Percentiles rank a stretch among this genome's conserved stretches.
Conservation (phyloP, 2,113 vertebrate genomes). For the Poeciliopsis turrubarensis region DNA sequence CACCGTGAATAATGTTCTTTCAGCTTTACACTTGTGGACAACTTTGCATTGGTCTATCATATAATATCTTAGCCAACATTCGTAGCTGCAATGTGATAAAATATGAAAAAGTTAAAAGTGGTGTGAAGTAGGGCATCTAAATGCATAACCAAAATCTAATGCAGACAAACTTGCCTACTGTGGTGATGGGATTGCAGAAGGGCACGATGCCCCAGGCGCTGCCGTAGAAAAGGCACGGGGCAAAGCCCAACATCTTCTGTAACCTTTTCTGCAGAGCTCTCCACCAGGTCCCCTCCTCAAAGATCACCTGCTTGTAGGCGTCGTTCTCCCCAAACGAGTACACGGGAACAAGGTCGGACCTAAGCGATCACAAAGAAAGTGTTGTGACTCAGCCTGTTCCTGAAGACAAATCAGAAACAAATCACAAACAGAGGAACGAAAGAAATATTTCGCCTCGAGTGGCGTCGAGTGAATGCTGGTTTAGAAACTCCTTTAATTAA, state of each 20-base stretch:
- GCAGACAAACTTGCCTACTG: constrained; percentile 81
- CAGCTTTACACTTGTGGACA: no score
- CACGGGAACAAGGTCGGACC: constrained; percentile 92
- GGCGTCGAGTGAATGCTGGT: not conserved
- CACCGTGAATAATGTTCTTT: no score
- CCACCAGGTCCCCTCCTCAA: constrained; percentile 89
- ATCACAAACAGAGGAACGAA: not conserved
- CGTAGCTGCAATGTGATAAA: no score
- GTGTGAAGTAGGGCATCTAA: not conserved
- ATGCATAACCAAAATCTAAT: not conserved
- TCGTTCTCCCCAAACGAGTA: constrained; percentile 98
- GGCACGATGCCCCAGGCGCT: constrained; percentile 91
- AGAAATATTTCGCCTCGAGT: not conserved
- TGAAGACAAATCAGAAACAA: not conserved
- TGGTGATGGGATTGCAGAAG: constrained; percentile 91
- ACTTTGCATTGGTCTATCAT: no score
- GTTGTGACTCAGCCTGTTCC: not conserved
- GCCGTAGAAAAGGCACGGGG: constrained; percentile 92
- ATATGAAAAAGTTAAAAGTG: no score
- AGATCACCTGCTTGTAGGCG: constrained; percentile 92
- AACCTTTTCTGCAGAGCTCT: constrained; percentile 86
- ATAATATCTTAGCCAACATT: no score
- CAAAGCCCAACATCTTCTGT: constrained; percentile 94
- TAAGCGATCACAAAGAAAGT: constrained; percentile 54
- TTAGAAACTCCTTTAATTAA: not conserved